Evolutionary conservation across 2,888 invertebrate genomes (phyloP).

Genomic region (Cataglyphis albicans): DNA sequence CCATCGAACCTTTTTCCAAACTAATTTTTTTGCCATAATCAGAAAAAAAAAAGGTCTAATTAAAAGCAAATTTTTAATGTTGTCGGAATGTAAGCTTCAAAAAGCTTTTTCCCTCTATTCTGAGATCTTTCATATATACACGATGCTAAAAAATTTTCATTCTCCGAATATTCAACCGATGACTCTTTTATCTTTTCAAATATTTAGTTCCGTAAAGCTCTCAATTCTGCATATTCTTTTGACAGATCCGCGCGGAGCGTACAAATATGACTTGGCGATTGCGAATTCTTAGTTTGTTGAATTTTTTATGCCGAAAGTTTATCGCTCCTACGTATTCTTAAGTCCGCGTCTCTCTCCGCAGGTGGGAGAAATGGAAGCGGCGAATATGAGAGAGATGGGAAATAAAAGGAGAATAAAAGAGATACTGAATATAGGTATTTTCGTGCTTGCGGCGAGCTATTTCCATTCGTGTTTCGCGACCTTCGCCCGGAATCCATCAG

Average conservation of each 20-base stretch:
- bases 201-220: constrained; percentile 2
- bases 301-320: constrained; percentile 34
- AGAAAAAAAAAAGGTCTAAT: not conserved
- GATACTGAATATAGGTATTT: constrained; percentile 31
- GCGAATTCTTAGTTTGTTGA: constrained; percentile 21
- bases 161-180: constrained; percentile 16
- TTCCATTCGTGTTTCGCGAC: constrained; percentile 33
- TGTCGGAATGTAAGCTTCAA: not conserved
- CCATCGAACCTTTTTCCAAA: not conserved
- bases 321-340: constrained; percentile 26
- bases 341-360: constrained; percentile 3
- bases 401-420: constrained; percentile 12
- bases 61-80: not conserved
- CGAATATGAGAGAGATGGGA: not conserved
- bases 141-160: constrained; percentile 11
- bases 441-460: constrained; percentile 34
- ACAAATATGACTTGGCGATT: constrained; percentile 7
- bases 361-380: constrained; percentile 1
- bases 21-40: not conserved
- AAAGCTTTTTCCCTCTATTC: not conserved
- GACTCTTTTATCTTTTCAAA: constrained; percentile 11
- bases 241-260: not conserved
- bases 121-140: not conserved
- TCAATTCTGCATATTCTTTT: constrained; percentile 9
- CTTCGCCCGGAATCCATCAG: constrained; percentile 35